These are phyloP conservation scores for Hypomecis punctinalis DNA, from an alignment of 2,888 invertebrate genomes.

Conservation along the genomic window DNA sequence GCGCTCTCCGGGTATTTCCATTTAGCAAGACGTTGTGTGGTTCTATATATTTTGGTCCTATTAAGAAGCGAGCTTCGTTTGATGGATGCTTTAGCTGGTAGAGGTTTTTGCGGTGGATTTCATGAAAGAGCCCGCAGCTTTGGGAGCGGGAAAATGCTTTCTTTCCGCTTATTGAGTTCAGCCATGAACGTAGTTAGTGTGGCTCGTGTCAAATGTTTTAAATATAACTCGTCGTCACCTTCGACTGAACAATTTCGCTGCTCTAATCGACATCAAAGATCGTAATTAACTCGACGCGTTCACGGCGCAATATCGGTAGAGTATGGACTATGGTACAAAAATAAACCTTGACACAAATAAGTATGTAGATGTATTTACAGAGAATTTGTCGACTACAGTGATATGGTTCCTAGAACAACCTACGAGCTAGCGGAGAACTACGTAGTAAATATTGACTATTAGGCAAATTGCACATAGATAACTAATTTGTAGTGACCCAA, in stretches of 20 bases:
- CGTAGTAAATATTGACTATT: constrained; percentile 55
- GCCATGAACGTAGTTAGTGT: constrained; percentile 33
- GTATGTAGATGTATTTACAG: constrained; percentile 46
- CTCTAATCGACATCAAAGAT: constrained; percentile 53
- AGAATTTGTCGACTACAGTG: constrained; percentile 40
- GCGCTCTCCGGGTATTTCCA: constrained; percentile 59
- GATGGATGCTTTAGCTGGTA: constrained; percentile 72
- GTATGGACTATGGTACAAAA: constrained; percentile 57
- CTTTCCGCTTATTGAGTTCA: constrained; percentile 50
- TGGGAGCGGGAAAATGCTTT: constrained; percentile 52
- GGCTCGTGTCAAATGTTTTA: constrained; percentile 25
- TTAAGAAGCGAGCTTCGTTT: constrained; percentile 73
- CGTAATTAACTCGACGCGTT: constrained; percentile 56
- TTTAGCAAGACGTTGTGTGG: constrained; percentile 69
- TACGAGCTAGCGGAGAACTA: constrained; percentile 49
- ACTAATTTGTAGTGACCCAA: constrained; percentile 76
- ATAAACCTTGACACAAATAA: constrained; percentile 71
- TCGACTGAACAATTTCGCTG: constrained; percentile 44
- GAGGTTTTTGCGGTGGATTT: constrained; percentile 68
- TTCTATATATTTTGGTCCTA: constrained; percentile 74
- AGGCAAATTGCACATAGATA: constrained; percentile 65
- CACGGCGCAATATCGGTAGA: constrained; percentile 52
- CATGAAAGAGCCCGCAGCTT: constrained; percentile 54
- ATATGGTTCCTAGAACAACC: constrained; percentile 51
- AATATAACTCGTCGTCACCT: constrained; percentile 36